Evolutionary conservation across 2,888 invertebrate species (phyloP).

Genomic region (Drosophila nigricruria): DNA sequence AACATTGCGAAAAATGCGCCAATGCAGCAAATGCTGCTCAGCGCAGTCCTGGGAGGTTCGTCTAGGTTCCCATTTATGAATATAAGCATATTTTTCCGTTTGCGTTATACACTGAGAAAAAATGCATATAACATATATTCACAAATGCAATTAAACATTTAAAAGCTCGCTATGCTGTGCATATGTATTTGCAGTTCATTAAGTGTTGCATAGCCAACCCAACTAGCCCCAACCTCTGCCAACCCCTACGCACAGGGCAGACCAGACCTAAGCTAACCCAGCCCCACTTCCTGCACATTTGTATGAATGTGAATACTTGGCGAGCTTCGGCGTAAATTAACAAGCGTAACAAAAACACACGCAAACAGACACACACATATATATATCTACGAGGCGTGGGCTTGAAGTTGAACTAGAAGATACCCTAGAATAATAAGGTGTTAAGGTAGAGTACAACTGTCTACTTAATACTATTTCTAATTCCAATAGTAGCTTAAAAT

Average conservation of each 20-base stretch:
- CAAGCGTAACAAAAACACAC: slow-evolving; percentile 63
- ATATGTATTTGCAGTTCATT: slow-evolving; percentile 64
- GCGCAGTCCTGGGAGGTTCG: slow-evolving; percentile 23
- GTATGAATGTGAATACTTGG: slow-evolving; percentile 32
- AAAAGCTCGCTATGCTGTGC: slow-evolving; percentile 28
- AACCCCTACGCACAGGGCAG: background rate
- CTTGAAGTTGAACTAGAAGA: too few species aligned
- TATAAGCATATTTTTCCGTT: slow-evolving; percentile 26
- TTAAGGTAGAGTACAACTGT: too few species aligned
- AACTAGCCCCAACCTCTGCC: slow-evolving; percentile 19
- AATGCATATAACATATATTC: slow-evolving; percentile 8
- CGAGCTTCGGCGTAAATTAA: slow-evolving; percentile 71
- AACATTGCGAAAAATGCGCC: slow-evolving; percentile 77
- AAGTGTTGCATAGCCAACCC: slow-evolving; percentile 42
- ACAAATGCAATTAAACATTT: slow-evolving; percentile 67
- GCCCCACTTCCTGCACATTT: slow-evolving; percentile 46
- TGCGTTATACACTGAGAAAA: slow-evolving; percentile 48
- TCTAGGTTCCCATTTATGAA: slow-evolving; percentile 44
- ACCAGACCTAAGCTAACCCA: background rate
- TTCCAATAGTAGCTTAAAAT: too few species aligned
- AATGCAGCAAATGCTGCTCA: slow-evolving; percentile 72
- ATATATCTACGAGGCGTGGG: background rate
- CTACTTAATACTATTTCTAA: too few species aligned
- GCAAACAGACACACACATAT: slow-evolving; percentile 12
- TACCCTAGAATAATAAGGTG: slow-evolving; percentile 9